Percentiles rank a stretch among this genome's conserved stretches.
phyloP scores from a whole-genome alignment of 2,888 invertebrate species.

The Flabesymbios commensalis region DNA sequence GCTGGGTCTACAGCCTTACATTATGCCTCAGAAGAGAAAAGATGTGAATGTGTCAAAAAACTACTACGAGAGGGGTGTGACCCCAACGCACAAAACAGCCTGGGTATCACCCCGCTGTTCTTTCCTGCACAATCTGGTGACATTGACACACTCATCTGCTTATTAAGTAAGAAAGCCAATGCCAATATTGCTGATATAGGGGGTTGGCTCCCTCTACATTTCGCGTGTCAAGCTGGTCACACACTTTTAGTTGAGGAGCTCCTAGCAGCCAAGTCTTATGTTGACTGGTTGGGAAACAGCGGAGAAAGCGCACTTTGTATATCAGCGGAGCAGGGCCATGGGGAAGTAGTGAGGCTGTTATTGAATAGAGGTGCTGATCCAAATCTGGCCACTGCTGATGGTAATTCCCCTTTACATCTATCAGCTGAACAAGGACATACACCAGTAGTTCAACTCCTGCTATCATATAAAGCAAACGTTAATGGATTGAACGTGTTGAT shows the following conservation, averaged over 20 bases:
- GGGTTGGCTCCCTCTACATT: conserved; percentile 21
- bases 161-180: conserved; percentile 6
- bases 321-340: conserved; percentile 19
- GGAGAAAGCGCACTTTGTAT: conserved; percentile 14
- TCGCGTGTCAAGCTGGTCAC: conserved; percentile 24
- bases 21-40: conserved; percentile 23
- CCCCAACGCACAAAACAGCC: conserved; percentile 15
- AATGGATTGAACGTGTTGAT: background rate
- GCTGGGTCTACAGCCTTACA: conserved; percentile 22
- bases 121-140: conserved; percentile 26
- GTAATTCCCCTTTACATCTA: conserved; percentile 22
- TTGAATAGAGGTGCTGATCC: conserved; percentile 9
- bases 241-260: conserved; percentile 4
- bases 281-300: conserved; percentile 1
- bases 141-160: conserved; percentile 1
- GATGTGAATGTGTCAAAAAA: background rate
- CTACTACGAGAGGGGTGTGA: conserved; percentile 20
- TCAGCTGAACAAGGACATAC: conserved; percentile 4
- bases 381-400: conserved; percentile 7
- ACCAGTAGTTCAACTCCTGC: background rate
- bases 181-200: conserved; percentile 14
- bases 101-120: conserved; percentile 24
- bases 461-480: background rate
- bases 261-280: conserved; percentile 5
- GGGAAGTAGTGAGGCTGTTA: conserved; percentile 12